These are phyloP conservation scores for Pycnomerus fuliginosus DNA, from an alignment of 2,888 invertebrate species.

Conservation along the genomic window DNA sequence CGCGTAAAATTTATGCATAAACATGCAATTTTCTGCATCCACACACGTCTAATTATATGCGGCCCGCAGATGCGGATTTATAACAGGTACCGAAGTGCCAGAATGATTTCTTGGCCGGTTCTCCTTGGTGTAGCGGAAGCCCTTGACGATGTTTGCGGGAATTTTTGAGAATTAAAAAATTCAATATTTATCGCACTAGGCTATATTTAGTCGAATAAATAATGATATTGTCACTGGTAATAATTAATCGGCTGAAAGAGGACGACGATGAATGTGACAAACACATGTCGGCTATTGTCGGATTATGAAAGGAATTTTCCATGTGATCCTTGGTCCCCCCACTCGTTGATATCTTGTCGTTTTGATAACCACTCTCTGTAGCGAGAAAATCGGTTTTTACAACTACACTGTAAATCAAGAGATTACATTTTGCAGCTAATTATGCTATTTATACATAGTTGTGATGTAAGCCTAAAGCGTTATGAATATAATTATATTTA, in stretches of 20 bases:
- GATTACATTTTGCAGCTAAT: no score
- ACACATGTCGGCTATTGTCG: conserved; percentile 18
- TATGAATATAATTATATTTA: no score
- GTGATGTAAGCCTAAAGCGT: no score
- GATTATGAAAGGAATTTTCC: conserved; percentile 6
- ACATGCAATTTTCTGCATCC: no score
- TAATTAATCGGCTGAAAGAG: conserved; percentile 13
- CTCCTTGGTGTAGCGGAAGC: conserved; percentile 17
- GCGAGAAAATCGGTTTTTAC: no score
- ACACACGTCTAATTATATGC: no score
- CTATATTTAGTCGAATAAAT: conserved; percentile 18
- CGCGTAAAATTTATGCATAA: no score
- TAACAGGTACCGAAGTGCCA: no score
- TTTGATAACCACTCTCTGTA: no score
- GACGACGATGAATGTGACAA: conserved; percentile 17
- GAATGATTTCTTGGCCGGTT: conserved; percentile 4
- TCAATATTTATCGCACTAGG: conserved; percentile 19
- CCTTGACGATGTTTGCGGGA: conserved; percentile 10
- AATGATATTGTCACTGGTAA: conserved; percentile 12
- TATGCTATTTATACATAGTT: no score
- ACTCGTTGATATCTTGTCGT: conserved; percentile 9
- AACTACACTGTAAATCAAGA: no score
- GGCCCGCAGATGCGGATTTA: no score
- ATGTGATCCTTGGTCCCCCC: conserved; percentile 12
- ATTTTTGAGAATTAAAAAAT: conserved; percentile 12